Conservation (phyloP, 2,113 vertebrate genomes). For the human region GRCh38 chr12:131400501-131401000, state of each 20-base stretch:
- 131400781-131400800: not conserved
- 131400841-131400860: not conserved
- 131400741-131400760: not conserved
- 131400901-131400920: fast-evolving
- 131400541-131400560: not conserved
- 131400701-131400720: fast-evolving
- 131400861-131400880: not conserved
- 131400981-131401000: not conserved
- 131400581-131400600: not conserved
- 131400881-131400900: fast-evolving
- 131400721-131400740: not conserved
- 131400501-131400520: not conserved
- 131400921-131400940: no score
- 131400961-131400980: not conserved
- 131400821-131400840: not conserved
- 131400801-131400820: not conserved
- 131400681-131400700: not conserved
- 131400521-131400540: not conserved
- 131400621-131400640: fast-evolving
- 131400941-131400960: not conserved
- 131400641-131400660: not conserved
- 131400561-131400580: not conserved
- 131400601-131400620: not conserved
- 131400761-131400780: not conserved
- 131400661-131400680: not conserved